These are phyloP conservation scores for Perognathus longimembris DNA, from an alignment of 2,113 vertebrate species.

Conservation along the genomic window DNA sequence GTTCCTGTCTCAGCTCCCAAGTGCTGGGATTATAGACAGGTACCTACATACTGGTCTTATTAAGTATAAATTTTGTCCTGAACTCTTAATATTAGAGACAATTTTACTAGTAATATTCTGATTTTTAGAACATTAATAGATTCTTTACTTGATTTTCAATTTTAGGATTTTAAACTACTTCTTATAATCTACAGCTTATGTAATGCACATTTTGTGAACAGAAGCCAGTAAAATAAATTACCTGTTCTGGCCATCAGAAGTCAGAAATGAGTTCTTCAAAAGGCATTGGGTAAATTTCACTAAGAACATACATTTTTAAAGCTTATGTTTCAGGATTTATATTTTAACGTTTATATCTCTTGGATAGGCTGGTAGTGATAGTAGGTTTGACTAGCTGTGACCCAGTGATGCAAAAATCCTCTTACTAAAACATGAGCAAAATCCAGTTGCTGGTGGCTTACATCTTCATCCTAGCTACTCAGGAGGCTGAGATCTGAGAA, in stretches of 20 bases:
- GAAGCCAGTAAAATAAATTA: background rate
- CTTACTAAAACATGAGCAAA: background rate
- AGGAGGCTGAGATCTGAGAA: too few species aligned
- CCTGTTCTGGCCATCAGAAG: background rate
- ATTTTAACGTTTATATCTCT: background rate
- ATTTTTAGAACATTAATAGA: background rate
- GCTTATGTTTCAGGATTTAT: background rate
- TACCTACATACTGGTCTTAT: background rate
- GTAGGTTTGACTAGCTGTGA: background rate
- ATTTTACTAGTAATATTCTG: background rate
- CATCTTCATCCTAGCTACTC: too few species aligned
- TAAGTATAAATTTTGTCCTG: conserved; percentile 11
- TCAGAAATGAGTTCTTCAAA: conserved; percentile 4
- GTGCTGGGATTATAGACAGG: too few species aligned
- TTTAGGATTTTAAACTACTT: conserved; percentile 29
- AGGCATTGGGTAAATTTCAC: background rate
- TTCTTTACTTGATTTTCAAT: conserved; percentile 19
- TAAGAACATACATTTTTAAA: background rate
- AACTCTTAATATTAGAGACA: conserved; percentile 3
- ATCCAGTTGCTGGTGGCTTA: background rate
- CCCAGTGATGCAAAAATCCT: background rate
- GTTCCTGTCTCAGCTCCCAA: too few species aligned
- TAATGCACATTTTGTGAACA: conserved; percentile 35
- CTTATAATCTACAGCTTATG: background rate
- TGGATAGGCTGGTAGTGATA: background rate